phyloP scores from a whole-genome alignment of 2,797 vertebrate genomes.

The Phoebastria nigripes region DNA sequence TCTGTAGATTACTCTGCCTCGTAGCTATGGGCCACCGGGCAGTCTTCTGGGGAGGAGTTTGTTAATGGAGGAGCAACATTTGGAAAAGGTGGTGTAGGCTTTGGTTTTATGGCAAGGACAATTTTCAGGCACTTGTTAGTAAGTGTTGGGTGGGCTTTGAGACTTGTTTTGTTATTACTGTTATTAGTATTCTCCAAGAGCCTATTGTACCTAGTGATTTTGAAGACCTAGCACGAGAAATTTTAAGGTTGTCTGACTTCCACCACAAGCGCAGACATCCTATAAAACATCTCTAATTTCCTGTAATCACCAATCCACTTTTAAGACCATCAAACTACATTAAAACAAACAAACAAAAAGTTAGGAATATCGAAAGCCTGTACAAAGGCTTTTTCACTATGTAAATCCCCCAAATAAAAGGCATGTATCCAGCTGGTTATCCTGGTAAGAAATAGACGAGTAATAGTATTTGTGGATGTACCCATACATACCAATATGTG shows the following conservation, averaged over 20 bases:
- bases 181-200: background rate
- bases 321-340: background rate
- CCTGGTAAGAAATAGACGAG: background rate
- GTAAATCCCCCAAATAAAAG: background rate
- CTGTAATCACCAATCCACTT: background rate
- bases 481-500: background rate
- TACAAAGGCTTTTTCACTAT: background rate
- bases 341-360: background rate
- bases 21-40: background rate
- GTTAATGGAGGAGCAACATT: background rate
- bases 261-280: background rate
- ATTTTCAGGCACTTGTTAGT: background rate
- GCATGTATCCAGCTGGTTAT: background rate
- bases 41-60: background rate
- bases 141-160: background rate
- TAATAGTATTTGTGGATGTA: background rate
- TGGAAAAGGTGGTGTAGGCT: accelerated
- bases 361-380: background rate
- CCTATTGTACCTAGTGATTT: background rate
- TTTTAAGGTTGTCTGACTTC: background rate
- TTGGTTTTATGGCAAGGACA: background rate
- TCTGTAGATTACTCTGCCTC: background rate
- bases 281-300: background rate
- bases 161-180: background rate
- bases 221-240: background rate